These are phyloP conservation scores for Margarornis squamiger DNA, from an alignment of 2,797 vertebrate species.

Conservation along the genomic window DNA sequence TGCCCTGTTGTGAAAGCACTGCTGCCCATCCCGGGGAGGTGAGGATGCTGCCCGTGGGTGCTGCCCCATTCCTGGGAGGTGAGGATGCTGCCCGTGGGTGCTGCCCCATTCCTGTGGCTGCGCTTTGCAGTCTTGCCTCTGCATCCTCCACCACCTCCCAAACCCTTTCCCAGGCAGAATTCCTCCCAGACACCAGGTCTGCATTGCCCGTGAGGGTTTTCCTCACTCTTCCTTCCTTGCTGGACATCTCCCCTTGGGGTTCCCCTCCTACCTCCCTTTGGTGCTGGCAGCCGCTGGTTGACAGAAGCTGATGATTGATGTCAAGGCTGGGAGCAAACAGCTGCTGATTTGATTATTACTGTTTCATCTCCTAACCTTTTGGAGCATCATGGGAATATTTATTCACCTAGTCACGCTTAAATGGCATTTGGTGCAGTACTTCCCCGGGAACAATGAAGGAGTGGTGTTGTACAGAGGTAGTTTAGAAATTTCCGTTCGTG, in stretches of 20 bases:
- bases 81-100: too few species aligned
- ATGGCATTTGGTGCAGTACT: conserved; percentile 48
- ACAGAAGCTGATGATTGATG: conserved; percentile 62
- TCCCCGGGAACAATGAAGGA: not conserved
- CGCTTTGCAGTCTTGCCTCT: not conserved
- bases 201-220: not conserved
- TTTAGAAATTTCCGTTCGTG: not conserved
- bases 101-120: not conserved
- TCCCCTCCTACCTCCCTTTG: conserved; percentile 2
- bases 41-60: not conserved
- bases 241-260: not conserved
- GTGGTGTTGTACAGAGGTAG: not conserved
- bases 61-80: not conserved
- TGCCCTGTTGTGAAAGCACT: not conserved
- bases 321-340: conserved; percentile 66
- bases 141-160: not conserved
- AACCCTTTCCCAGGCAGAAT: not conserved
- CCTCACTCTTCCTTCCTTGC: rapidly evolving
- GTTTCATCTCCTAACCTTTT: conserved; percentile 74
- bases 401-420: conserved; percentile 52
- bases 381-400: conserved; percentile 61
- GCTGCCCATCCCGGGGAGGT: not conserved
- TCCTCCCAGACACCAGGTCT: not conserved
- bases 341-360: conserved; percentile 73
- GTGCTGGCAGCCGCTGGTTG: not conserved